phyloP scores from a whole-genome alignment of 2,113 vertebrate species.

The Oxygymnocypris stewartii region DNA sequence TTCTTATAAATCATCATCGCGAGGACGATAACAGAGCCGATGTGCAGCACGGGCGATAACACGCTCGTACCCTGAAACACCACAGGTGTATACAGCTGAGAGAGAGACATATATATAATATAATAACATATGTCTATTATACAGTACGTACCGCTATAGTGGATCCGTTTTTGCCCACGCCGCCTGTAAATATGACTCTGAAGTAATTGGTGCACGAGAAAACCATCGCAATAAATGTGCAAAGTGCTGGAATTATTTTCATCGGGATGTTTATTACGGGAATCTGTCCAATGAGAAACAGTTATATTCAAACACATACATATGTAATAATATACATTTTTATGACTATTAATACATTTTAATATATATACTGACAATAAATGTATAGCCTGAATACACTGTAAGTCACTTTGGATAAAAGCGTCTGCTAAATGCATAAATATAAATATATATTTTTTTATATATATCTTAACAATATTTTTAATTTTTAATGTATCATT shows the following conservation, averaged over 20 bases:
- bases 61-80: constrained; percentile 91
- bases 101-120: neutral
- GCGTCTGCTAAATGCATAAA: too few relatives aligned
- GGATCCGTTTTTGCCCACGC: constrained; percentile 98
- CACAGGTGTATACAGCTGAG: neutral
- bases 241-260: constrained; percentile 95
- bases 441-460: too few relatives aligned
- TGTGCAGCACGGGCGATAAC: constrained; percentile 95
- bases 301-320: neutral
- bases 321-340: neutral
- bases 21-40: constrained; percentile 90
- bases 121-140: neutral
- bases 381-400: too few relatives aligned
- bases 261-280: constrained; percentile 93
- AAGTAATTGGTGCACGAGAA: constrained; percentile 98
- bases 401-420: too few relatives aligned
- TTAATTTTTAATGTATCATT: neutral
- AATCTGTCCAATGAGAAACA: constrained; percentile 76
- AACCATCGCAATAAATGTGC: constrained; percentile 90
- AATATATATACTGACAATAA: too few relatives aligned
- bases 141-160: constrained; percentile 91
- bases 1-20: constrained; percentile 98
- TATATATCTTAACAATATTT: neutral
- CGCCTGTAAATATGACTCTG: constrained; percentile 96
- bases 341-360: too few relatives aligned